Conservation (phyloP, 2,797 vertebrate species). For the Phalanger gymnotis region DNA sequence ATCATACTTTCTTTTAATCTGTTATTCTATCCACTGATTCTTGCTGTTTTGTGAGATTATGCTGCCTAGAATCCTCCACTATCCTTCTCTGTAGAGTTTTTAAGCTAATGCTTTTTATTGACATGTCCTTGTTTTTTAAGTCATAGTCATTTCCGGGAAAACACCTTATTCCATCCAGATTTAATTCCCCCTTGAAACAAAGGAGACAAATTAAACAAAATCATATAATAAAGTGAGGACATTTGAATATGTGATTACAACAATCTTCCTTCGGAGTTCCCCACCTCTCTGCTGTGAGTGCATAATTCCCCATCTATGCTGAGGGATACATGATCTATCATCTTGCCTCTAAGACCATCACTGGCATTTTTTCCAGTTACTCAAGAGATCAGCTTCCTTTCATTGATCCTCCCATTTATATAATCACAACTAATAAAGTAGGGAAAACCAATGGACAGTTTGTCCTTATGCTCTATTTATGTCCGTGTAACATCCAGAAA, state of each 20-base stretch:
- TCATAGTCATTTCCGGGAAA: not conserved
- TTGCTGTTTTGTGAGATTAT: not conserved
- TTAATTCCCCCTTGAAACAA: not conserved
- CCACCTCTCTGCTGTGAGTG: not conserved
- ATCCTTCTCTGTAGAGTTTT: not conserved
- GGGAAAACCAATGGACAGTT: not conserved
- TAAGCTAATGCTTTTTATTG: not conserved
- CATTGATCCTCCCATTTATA: not conserved
- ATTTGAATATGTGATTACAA: not conserved
- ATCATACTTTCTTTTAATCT: not conserved
- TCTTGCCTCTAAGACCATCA: not conserved
- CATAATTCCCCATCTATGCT: not conserved
- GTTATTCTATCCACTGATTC: not conserved
- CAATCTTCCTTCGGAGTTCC: not conserved
- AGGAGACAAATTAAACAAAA: not conserved
- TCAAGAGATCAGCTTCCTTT: not conserved
- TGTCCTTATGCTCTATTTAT: not conserved
- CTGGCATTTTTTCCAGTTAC: not conserved
- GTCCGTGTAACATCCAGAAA: not conserved
- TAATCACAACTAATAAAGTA: not conserved
- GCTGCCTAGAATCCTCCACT: not conserved
- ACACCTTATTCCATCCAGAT: not conserved
- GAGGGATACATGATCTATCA: not conserved
- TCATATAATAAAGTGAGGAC: not conserved
- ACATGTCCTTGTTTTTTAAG: not conserved